Evolutionary conservation across 2,888 invertebrate species (phyloP).

Genomic region (Cryptophagus acutangulus): DNA sequence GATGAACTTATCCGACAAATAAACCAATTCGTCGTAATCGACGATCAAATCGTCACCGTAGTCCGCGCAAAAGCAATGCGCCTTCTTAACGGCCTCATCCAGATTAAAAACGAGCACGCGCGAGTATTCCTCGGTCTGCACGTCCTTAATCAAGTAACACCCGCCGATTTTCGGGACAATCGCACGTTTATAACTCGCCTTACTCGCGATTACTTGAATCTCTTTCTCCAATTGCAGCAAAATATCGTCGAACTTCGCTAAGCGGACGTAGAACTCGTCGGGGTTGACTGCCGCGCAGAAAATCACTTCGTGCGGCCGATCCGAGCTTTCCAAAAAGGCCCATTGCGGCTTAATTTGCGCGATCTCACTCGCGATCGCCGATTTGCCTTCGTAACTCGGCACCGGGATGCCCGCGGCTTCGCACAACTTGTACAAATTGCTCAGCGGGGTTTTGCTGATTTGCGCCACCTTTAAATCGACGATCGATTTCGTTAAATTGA

Average conservation of each 20-base stretch:
- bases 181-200: slow-evolving; percentile 32
- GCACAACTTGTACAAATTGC: slow-evolving; percentile 50
- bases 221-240: slow-evolving; percentile 23
- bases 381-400: slow-evolving; percentile 28
- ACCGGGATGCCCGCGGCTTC: slow-evolving; percentile 39
- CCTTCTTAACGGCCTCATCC: slow-evolving; percentile 43
- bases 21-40: slow-evolving; percentile 44
- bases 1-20: slow-evolving; percentile 52
- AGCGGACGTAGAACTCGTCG: slow-evolving; percentile 51
- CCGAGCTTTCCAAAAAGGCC: slow-evolving; percentile 50
- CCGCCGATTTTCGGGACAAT: slow-evolving; percentile 43
- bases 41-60: slow-evolving; percentile 56
- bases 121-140: slow-evolving; percentile 47
- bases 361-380: slow-evolving; percentile 16
- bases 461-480: slow-evolving; percentile 47
- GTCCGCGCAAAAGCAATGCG: slow-evolving; percentile 59
- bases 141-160: slow-evolving; percentile 52
- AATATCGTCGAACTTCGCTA: slow-evolving; percentile 47
- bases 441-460: slow-evolving; percentile 51
- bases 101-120: slow-evolving; percentile 49
- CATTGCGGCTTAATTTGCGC: slow-evolving; percentile 41
- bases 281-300: slow-evolving; percentile 50
- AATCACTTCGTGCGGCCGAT: slow-evolving; percentile 45
- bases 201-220: slow-evolving; percentile 23
- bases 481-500: slow-evolving; percentile 54